These are phyloP conservation scores for Listrodromus nycthemerus DNA, from an alignment of 2,888 invertebrate species.

Conservation along the genomic window DNA sequence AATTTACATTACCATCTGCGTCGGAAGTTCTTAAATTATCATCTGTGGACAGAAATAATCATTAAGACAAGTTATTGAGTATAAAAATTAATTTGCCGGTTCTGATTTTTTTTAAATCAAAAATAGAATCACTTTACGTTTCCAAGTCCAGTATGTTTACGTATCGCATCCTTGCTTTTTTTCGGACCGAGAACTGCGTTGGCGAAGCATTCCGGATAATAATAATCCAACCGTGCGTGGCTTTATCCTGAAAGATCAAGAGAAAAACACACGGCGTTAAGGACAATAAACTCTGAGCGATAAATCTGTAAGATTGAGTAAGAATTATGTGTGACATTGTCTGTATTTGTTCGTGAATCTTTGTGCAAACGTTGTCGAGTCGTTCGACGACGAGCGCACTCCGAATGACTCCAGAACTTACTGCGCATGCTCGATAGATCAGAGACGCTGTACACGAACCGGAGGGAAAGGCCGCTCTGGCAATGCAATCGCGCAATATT, in stretches of 20 bases:
- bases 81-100: not conserved
- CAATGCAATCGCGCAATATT: slow-evolving; percentile 54
- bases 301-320: slow-evolving; percentile 28
- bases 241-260: slow-evolving; percentile 3
- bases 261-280: slow-evolving; percentile 2
- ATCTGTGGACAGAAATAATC: no score
- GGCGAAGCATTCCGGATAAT: not conserved
- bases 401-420: slow-evolving; percentile 20
- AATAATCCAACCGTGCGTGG: not conserved
- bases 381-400: not conserved
- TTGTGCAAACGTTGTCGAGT: not conserved
- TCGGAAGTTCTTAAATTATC: no score
- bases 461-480: slow-evolving; percentile 62
- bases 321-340: slow-evolving; percentile 23
- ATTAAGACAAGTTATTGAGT: no score
- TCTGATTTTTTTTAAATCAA: not conserved
- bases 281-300: not conserved
- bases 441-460: slow-evolving; percentile 17
- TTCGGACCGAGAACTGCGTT: not conserved
- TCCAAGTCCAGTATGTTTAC: not conserved
- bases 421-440: slow-evolving; percentile 38
- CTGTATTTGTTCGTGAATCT: slow-evolving; percentile 35
- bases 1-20: no score
- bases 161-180: not conserved
- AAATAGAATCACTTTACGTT: not conserved